Percentiles rank a stretch among this genome's conserved stretches.
Conservation (phyloP, 2,113 vertebrate species). For the Ptilorrhoa leucosticta region DNA sequence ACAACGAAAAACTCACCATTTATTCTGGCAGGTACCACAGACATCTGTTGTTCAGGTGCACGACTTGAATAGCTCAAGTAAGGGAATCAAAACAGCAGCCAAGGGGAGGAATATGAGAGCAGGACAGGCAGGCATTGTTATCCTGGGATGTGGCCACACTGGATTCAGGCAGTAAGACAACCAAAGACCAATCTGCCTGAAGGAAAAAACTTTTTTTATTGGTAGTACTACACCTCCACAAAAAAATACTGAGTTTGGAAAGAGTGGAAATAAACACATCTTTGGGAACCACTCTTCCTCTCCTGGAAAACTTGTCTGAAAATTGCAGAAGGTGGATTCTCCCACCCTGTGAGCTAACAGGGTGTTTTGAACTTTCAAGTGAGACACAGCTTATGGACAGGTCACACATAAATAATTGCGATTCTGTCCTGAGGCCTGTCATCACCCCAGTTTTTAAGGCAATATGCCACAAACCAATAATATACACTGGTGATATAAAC, state of each 20-base stretch:
- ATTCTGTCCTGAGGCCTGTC: neutral
- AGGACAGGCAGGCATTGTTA: neutral
- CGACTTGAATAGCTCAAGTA: neutral
- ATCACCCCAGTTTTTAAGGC: neutral
- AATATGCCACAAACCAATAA: neutral
- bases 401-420: neutral
- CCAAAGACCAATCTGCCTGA: neutral
- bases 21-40: neutral
- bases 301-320: neutral
- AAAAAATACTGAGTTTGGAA: neutral
- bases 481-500: neutral
- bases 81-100: neutral
- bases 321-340: neutral
- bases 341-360: neutral
- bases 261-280: neutral
- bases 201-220: neutral
- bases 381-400: neutral
- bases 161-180: neutral
- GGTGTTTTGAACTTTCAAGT: neutral
- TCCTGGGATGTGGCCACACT: neutral
- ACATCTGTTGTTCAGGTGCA: neutral
- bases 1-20: neutral
- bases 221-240: neutral
- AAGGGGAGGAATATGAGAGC: neutral
- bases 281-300: neutral